Percentiles rank a stretch among this genome's conserved stretches.
These are phyloP conservation scores for Pseudomyrmex gracilis DNA, from an alignment of 1,140 invertebrate genomes.

Conservation along the genomic window DNA sequence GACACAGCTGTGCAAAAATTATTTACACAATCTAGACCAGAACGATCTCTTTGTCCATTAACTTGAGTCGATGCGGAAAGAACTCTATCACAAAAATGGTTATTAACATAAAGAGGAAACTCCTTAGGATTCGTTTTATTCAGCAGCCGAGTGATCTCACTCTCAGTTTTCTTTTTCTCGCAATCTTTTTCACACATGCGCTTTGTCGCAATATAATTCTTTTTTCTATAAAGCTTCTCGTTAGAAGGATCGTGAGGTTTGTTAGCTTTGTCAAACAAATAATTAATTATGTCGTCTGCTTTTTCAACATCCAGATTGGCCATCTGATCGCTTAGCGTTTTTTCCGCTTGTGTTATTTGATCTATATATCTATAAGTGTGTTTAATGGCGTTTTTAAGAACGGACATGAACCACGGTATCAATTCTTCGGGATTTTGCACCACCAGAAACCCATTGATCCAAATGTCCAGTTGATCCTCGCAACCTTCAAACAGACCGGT, in stretches of 20 bases:
- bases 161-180: neutral
- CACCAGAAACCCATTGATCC: conserved; percentile 86
- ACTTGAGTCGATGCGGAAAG: neutral
- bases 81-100: neutral
- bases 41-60: conserved; percentile 67
- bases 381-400: conserved; percentile 72
- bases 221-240: conserved; percentile 12
- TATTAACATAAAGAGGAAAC: conserved; percentile 8
- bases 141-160: neutral
- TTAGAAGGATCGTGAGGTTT: neutral
- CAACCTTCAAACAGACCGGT: conserved; percentile 88
- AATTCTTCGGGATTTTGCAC: conserved; percentile 76
- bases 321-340: conserved; percentile 63
- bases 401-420: conserved; percentile 78
- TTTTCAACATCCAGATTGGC: conserved; percentile 42
- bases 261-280: conserved; percentile 20
- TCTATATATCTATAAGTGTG: conserved; percentile 77
- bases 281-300: conserved; percentile 74
- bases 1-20: conserved; percentile 72
- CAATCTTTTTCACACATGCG: conserved; percentile 37
- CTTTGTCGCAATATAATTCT: conserved; percentile 17
- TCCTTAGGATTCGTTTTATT: neutral
- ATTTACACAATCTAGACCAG: no score
- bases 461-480: conserved; percentile 88
- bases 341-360: conserved; percentile 71